Base-by-base conservation (phyloP, 2,797 vertebrate species). In the Aotus griseimembra region DNA sequence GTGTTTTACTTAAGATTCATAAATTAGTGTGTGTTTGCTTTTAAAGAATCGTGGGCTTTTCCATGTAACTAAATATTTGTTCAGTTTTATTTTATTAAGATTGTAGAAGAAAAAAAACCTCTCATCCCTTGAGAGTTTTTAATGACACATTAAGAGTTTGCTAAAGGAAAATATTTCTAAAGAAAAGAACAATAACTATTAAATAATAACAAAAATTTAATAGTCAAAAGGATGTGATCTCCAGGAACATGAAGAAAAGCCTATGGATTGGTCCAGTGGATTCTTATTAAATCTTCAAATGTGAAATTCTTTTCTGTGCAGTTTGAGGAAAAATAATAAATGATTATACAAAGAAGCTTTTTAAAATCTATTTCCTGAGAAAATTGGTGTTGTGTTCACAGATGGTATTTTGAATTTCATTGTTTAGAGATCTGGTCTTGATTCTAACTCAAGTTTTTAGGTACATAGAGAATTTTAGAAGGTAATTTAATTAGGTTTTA, bases 121-220 rank as follows among this genome's bases (percentile, higher is more conserved):
- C 8, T 55, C 3, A 44, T 30, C 28, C 17, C n/a, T 36, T 77
- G 39, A 19, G 39, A 86, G 85, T 70, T 84, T 79, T 76, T 88
- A 93, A 58, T 76, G 72, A 46, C 26, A 64, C 17, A 44, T 73
- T 44, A 64, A 67, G 72, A 81, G 55, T 22, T 76, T 86, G 12
- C n/a, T 70, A 83, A 72, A 90, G 55, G 76, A 90, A 90, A 90
- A 89, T 41, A 67, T 92, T 73, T 9, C 58, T 84, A 52, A 73
- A 30, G 64, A 81, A 81, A 81, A 92, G 28, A 81, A 76, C 19
- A 77, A 50, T 70, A 20, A 79, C n/a, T 41, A 36, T 64, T 88
- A 79, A 88, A 75, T 64, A 94, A 64, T 46, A 93, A 52, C 19
- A 87, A n/a, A 86, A 61, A 86, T 58, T 77, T 28, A 83, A 7